Conservation (phyloP, 53 echinoderm and acorn worm species). For the Echinarachnius parma region DNA sequence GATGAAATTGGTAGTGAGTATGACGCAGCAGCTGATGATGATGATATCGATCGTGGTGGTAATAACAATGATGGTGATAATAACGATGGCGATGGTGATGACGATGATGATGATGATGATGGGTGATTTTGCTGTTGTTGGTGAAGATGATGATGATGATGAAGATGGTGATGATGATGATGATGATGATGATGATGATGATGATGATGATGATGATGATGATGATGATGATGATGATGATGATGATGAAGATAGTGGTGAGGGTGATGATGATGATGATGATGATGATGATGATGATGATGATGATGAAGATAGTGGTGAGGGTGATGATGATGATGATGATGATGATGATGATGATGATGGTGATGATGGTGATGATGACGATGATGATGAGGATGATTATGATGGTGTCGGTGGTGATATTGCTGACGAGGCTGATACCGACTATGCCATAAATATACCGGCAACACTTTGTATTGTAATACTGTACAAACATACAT, state of each 20-base stretch:
- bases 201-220: conserved; percentile 1
- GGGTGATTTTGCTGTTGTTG: no score
- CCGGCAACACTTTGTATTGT: no score
- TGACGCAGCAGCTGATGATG: no score
- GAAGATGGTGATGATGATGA: conserved; percentile 9
- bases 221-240: not conserved
- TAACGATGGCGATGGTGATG: no score
- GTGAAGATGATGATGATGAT: not conserved
- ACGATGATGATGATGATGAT: no score
- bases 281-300: not conserved
- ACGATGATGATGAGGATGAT: conserved; percentile 4
- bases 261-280: not conserved
- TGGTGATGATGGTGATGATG: conserved; percentile 8
- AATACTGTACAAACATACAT: no score
- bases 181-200: conserved; percentile 16
- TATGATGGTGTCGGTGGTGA: not conserved
- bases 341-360: not conserved
- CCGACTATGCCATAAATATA: no score
- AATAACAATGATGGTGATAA: no score
- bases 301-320: not conserved
- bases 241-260: not conserved
- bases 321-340: not conserved
- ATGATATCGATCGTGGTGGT: no score
- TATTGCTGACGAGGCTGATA: not conserved
- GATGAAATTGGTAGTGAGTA: no score